Base-by-base conservation (phyloP, 1,140 invertebrate species). In the Coptotermes formosanus region DNA sequence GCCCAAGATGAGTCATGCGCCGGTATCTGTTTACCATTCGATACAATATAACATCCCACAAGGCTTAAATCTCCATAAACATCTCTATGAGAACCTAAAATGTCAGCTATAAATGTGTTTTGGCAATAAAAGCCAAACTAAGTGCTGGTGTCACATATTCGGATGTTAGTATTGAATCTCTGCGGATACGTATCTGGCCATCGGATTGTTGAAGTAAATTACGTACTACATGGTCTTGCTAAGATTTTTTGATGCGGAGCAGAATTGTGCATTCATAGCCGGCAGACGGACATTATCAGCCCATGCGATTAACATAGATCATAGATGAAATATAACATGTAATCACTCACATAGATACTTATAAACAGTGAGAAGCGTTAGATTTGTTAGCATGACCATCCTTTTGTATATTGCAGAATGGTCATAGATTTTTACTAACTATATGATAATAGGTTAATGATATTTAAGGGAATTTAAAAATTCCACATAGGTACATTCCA, bases 401-500 rank as follows among this genome's bases (percentile, higher is more conserved):
- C 8, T 30, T 75, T 75, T 75, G 25, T 75, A 75, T n/a, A 75
- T 75, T 75, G n/a, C 25, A 75, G 14, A n/a, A 75, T 30, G 64
- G 64, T 25, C 64, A 75, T 75, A 75, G 64, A 75, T 75, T 75
- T 75, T 75, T 75, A 75, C 4, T 75, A n/a, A 75, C 3, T 75
- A 30, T 25, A 75, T 75, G 25, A 75, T 75, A n/a, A 25, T 75
- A 75, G 64, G 6, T 75, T 30, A 55, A 11, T 75, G n/a, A 30
- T 75, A 75, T 30, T 75, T 30, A 75, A 30, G 7, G 64, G 64
- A 75, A 75, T 75, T 30, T 75, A 16, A 30, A 75, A 75, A 30
- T 75, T 75, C 64, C 64, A 75, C 64, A 75, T 75, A 75, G 64
- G 16, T 75, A 75, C 64, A 75, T 75, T 75, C 64, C 64, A n/a